Evolutionary conservation across 2,113 vertebrate species (phyloP).

Genomic region (Cygnus atratus): DNA sequence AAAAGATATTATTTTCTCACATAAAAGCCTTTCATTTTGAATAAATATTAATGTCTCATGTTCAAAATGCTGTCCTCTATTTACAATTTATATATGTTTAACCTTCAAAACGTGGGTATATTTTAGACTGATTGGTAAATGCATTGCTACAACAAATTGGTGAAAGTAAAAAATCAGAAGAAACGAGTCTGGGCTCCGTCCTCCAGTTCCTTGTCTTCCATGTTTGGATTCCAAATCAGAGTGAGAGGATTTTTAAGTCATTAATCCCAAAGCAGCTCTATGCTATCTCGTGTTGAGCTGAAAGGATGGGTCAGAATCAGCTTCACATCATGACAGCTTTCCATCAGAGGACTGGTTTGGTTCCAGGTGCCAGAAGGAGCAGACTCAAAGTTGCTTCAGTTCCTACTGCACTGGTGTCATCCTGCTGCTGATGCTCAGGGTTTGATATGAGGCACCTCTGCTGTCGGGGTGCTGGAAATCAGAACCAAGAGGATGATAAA

Average conservation of each 20-base stretch:
- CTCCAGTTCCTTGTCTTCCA: background rate
- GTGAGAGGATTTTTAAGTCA: background rate
- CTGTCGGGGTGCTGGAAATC: rapidly evolving
- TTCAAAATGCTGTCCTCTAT: background rate
- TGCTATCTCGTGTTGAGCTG: background rate
- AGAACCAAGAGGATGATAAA: background rate
- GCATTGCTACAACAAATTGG: background rate
- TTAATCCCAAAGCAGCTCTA: background rate
- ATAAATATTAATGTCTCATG: constrained; percentile 13
- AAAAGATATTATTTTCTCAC: background rate
- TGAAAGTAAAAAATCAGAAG: background rate
- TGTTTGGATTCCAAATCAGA: constrained; percentile 29
- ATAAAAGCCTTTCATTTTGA: constrained; percentile 25
- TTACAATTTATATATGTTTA: constrained; percentile 4
- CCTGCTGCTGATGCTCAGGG: background rate
- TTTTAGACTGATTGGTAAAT: background rate
- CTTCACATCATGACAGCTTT: constrained; percentile 5
- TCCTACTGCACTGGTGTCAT: background rate
- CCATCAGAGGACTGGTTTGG: constrained; percentile 7
- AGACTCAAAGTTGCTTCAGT: background rate
- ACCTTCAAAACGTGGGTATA: background rate
- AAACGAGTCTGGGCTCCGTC: background rate
- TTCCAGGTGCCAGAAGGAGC: constrained; percentile 43
- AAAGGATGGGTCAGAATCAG: constrained; percentile 20
- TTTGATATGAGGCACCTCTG: background rate